Evolutionary conservation across 2,113 vertebrate species (phyloP).

Genomic region (Cavia porcellus): DNA sequence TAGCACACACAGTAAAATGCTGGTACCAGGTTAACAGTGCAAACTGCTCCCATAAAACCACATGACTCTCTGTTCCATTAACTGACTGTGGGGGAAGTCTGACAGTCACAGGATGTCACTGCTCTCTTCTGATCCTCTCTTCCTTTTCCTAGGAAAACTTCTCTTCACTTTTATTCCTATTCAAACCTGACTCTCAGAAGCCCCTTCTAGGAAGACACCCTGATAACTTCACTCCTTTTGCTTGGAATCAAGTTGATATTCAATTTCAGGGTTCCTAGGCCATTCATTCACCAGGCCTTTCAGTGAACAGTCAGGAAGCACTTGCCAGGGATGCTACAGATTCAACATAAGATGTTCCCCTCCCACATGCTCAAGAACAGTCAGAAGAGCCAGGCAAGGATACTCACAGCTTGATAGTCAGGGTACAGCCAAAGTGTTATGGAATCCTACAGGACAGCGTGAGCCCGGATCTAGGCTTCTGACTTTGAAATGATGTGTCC

Average conservation of each 20-base stretch:
- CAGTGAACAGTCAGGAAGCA: not conserved
- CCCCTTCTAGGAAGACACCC: not conserved
- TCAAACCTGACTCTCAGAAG: not conserved
- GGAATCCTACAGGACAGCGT: not conserved
- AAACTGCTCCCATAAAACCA: not conserved
- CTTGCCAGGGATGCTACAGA: not conserved
- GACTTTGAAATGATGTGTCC: not conserved
- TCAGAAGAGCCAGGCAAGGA: not conserved
- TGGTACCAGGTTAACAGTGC: not conserved
- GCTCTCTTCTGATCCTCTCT: not conserved
- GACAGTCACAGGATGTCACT: not conserved
- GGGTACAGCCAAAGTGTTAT: not conserved
- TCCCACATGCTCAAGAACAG: not conserved
- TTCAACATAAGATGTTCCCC: not conserved
- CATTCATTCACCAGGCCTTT: not conserved
- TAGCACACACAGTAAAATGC: not conserved
- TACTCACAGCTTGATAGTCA: not conserved
- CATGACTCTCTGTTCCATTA: not conserved
- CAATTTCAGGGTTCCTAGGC: not conserved
- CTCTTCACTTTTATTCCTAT: not conserved
- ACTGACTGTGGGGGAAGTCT: not conserved
- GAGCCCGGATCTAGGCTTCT: not conserved
- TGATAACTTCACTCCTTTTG: not conserved
- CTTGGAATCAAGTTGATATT: not conserved
- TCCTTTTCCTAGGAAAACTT: not conserved